Conservation (phyloP, 2,888 invertebrate genomes). For the Chrysolina americana region DNA sequence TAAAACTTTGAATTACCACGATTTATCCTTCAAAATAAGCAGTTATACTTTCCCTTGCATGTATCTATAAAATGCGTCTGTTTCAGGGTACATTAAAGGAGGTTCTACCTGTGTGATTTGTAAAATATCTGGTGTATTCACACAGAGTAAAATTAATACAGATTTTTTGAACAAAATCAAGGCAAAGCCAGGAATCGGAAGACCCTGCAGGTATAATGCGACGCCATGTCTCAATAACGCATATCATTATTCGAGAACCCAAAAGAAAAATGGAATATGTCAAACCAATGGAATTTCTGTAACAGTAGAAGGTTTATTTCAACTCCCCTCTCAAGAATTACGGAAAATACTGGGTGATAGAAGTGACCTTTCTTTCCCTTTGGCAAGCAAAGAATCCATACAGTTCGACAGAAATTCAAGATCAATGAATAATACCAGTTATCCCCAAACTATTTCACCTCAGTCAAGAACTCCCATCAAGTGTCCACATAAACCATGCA, state of each 20-base stretch:
- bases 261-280: slow-evolving; percentile 29
- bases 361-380: slow-evolving; percentile 24
- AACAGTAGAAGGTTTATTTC: slow-evolving; percentile 61
- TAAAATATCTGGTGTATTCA: slow-evolving; percentile 53
- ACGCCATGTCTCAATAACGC: slow-evolving; percentile 41
- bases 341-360: slow-evolving; percentile 49
- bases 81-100: slow-evolving; percentile 50
- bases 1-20: neutral
- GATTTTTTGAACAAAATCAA: slow-evolving; percentile 62
- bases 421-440: slow-evolving; percentile 31
- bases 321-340: slow-evolving; percentile 54
- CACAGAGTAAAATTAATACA: slow-evolving; percentile 51
- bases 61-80: neutral
- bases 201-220: slow-evolving; percentile 60
- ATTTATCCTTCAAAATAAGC: too few relatives aligned
- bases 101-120: slow-evolving; percentile 56
- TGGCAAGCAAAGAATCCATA: slow-evolving; percentile 16
- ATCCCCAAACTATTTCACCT: slow-evolving; percentile 31
- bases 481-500: slow-evolving; percentile 65
- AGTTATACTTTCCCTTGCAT: too few relatives aligned
- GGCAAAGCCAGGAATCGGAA: slow-evolving; percentile 63
- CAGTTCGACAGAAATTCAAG: neutral
- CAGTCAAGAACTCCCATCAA: slow-evolving; percentile 53
- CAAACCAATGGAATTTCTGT: slow-evolving; percentile 44
- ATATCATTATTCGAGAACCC: slow-evolving; percentile 33